Evolutionary conservation across 1,140 invertebrate genomes (phyloP), one percentile per base, ranked within the genome.

Genomic region (Phymorhynchus buccinoides): DNA sequence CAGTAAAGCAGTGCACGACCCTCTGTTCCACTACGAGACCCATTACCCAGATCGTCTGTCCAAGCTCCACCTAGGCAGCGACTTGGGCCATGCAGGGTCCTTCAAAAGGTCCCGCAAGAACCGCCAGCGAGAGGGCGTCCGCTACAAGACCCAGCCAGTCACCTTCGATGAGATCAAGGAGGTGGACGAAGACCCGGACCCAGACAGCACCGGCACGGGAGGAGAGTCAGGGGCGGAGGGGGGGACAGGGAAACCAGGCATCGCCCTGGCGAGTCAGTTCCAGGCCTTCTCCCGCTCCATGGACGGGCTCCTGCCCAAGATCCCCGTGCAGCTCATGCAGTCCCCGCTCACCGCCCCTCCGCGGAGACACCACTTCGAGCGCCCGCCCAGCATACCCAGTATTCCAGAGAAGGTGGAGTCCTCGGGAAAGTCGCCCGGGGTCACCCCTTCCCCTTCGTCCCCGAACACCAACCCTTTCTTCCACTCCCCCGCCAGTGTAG

Each of bases 151-250:
- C 12, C 95, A 95, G 90, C 96, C 96, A 0, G 95, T 96, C 83
- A 96, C 96, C 32, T 96, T 96, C 92, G 95, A 96, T 80, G 96
- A 96, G 93, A 96, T 96, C 87, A 95, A 96, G 93, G 96, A 96
- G 83, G 90, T 93, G 41, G 91, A 93, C 87, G 90, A 91, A 86
- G 90, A 93, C 71, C 80, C 80, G 87, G 90, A 93, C 42, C 42
- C 73, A 9, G 71, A 73, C 3, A 37, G 16, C 4, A 4, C 22
- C 18, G 22, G 2, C 14, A 27, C 14, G 18, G 56, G 12, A 27
- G 22, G 56, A 1, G 35, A 44, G 1, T 6, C 1, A 1, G 77
- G 73, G n/a, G 73, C 42, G 30, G 84, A 48, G n/a, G 77, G 78
- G 56, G 56, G 4, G 62, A 7, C 16, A 41, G 84, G 68, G 32